Evolutionary conservation across 1,140 invertebrate genomes (phyloP).

Genomic region (Drosophila sulfurigaster): DNA sequence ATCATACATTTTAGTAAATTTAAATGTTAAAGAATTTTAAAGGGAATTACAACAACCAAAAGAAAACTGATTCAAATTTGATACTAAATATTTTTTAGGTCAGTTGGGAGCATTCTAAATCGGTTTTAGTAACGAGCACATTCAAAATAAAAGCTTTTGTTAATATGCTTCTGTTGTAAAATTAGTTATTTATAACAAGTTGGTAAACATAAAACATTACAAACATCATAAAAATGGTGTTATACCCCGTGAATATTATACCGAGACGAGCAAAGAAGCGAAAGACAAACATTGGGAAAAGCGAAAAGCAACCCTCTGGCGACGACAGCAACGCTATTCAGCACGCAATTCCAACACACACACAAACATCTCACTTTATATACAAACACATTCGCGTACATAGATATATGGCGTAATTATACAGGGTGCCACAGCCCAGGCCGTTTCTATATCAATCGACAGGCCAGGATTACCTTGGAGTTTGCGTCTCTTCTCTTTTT

Average conservation of each 20-base stretch:
- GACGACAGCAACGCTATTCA: slow-evolving; percentile 51
- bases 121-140: background rate
- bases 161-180: slow-evolving; percentile 6
- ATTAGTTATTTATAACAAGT: slow-evolving; percentile 23
- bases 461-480: slow-evolving; percentile 61
- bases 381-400: background rate
- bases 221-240: slow-evolving; percentile 17
- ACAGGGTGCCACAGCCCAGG: slow-evolving; percentile 34
- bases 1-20: too few relatives aligned
- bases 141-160: background rate
- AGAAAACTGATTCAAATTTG: background rate
- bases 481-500: slow-evolving; percentile 11
- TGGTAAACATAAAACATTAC: slow-evolving; percentile 29
- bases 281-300: slow-evolving; percentile 36
- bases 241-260: slow-evolving; percentile 11
- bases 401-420: slow-evolving; percentile 15
- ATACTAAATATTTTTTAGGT: background rate
- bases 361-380: slow-evolving; percentile 4
- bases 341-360: slow-evolving; percentile 49
- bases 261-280: background rate
- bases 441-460: slow-evolving; percentile 25
- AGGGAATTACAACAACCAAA: background rate
- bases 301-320: slow-evolving; percentile 38
- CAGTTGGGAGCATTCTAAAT: background rate
- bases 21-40: too few relatives aligned